These are phyloP conservation scores for Benitochromis conjunctus DNA, from an alignment of 2,113 vertebrate species.

Conservation along the genomic window DNA sequence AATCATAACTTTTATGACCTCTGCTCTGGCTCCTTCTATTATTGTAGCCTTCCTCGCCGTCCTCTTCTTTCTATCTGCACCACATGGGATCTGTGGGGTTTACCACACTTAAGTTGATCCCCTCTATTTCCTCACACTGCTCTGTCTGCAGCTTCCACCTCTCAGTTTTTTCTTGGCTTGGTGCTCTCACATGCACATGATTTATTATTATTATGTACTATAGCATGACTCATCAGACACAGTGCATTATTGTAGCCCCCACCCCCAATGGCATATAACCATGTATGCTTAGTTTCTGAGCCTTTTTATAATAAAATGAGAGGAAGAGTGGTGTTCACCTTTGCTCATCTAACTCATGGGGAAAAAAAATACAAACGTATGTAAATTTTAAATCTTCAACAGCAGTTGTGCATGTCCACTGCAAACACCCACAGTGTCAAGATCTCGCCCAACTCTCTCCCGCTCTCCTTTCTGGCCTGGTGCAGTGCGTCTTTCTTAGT, in stretches of 20 bases:
- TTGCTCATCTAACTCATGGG: not conserved
- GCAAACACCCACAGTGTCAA: not conserved
- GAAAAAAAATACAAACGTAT: not conserved
- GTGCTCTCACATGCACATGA: constrained; percentile 9
- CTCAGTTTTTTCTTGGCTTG: constrained; percentile 7
- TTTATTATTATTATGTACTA: constrained; percentile 41
- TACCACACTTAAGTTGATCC: constrained; percentile 26
- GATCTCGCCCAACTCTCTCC: not conserved
- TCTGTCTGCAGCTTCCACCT: constrained; percentile 30
- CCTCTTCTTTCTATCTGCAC: constrained; percentile 8
- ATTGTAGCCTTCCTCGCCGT: constrained; percentile 32
- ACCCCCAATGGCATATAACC: not conserved
- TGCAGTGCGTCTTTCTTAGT: not conserved
- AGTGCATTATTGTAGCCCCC: not conserved
- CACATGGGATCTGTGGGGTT: constrained; percentile 34
- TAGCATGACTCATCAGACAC: constrained; percentile 50
- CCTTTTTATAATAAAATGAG: not conserved
- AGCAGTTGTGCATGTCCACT: not conserved
- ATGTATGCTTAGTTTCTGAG: not conserved
- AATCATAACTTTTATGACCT: constrained; percentile 43
- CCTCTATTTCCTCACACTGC: constrained; percentile 1
- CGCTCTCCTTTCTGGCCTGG: not conserved
- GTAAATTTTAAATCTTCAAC: fast-evolving
- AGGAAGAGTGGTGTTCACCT: not conserved
- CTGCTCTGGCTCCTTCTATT: constrained; percentile 32